A percentile compares a stretch with the other conserved stretches of the same genome.
Evolutionary conservation across 1,140 invertebrate genomes (phyloP).

Genomic region (Meloidogyne chitwoodi): DNA sequence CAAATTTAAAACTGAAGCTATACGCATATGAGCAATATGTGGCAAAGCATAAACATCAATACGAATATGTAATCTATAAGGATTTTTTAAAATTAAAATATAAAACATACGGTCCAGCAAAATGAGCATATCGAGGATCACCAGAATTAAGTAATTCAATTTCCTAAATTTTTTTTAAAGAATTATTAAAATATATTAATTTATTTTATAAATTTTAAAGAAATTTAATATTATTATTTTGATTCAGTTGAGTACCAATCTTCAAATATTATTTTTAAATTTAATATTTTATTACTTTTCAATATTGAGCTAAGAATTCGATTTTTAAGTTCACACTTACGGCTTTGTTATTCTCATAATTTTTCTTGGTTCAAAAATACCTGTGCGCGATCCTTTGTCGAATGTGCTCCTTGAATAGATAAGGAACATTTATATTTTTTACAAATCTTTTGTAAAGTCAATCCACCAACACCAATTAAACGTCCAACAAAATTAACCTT

Average conservation of each 20-base stretch:
- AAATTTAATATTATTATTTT: too few relatives aligned
- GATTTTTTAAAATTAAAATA: not conserved
- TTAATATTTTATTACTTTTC: too few relatives aligned
- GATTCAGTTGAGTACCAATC: too few relatives aligned
- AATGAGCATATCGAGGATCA: conserved; percentile 29
- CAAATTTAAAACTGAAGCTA: conserved; percentile 25
- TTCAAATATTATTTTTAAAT: too few relatives aligned
- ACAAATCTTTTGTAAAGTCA: conserved; percentile 20
- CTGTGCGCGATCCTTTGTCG: conserved; percentile 6
- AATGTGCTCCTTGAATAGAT: conserved; percentile 7
- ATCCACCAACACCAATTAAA: conserved; percentile 17
- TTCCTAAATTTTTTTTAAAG: not conserved
- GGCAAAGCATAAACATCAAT: conserved; percentile 12
- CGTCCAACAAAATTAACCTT: conserved; percentile 21
- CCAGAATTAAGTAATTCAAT: conserved; percentile 21
- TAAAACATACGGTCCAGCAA: conserved; percentile 19
- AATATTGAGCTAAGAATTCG: too few relatives aligned
- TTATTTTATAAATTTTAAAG: too few relatives aligned
- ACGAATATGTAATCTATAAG: conserved; percentile 19
- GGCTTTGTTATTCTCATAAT: too few relatives aligned
- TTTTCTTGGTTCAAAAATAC: not conserved
- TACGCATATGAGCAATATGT: conserved; percentile 31
- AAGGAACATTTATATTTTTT: conserved; percentile 23
- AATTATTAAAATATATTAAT: too few relatives aligned
- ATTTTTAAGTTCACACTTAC: too few relatives aligned